Evolutionary conservation across 1,140 invertebrate species (phyloP), one percentile per base, ranked within the genome.

Genomic region (Melitaea cinxia): DNA sequence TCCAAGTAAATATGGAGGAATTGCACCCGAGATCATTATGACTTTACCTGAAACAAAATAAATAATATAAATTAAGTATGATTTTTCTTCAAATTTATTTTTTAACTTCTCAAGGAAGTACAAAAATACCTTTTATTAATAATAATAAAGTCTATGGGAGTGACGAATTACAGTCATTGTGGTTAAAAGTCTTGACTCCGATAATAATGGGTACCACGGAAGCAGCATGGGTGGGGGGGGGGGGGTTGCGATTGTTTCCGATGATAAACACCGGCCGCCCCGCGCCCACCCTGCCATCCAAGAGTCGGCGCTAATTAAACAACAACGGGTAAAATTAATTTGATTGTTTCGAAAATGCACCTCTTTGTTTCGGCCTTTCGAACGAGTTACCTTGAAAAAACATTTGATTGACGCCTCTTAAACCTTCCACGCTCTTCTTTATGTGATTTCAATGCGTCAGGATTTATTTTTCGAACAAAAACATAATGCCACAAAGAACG

Each of bases 241-340:
- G 70, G 49, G 70, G 68, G 66, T 69, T 60, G 79, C 80, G 88
- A 88, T 88, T 90, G 88, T 88, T 86, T 88, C 80, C 78, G 81
- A 88, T 86, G 88, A 90, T 88, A 90, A 88, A 86, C 85, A 88
- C 82, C 81, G 87, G 78, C 80, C 83, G 83, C 80, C 81, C 80
- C 85, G 79, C 80, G 83, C 80, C 83, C 81, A 83, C 78, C 79
- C 75, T 77, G 79, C 82, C 75, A 82, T 83, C 83, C 78, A 81
- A 81, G 77, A 85, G 72, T 84, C 78, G 73, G 70, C 81, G 84
- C 85, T 88, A 88, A 90, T 90, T 90, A 88, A 90, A 90, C 85
- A 88, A 85, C 84, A 86, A 85, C 82, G 82, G 81, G 77, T 84
- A 85, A 88, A 88, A 86, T 87, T 87, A 89, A 89, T 85, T 86